A percentile compares a stretch with the other conserved stretches of the same genome.
Conservation (phyloP, 2,888 invertebrate genomes). For the Platycnemis pennipes region DNA sequence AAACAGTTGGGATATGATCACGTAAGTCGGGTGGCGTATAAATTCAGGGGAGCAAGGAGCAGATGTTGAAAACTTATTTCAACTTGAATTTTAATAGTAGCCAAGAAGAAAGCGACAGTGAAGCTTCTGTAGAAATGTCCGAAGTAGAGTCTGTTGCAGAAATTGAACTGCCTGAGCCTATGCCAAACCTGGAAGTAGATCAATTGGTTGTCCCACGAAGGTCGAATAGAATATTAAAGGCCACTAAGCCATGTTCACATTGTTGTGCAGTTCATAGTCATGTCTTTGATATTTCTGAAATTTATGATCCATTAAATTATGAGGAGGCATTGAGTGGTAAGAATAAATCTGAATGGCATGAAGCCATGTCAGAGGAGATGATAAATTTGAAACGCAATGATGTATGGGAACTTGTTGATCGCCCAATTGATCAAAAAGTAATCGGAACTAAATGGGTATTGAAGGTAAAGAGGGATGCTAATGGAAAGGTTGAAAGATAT, state of each 20-base stretch:
- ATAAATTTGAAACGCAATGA: slow-evolving; percentile 70
- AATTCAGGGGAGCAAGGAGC: not conserved
- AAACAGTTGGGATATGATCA: not conserved
- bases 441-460: not conserved
- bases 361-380: not conserved
- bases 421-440: slow-evolving; percentile 68
- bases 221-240: not conserved
- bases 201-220: no score
- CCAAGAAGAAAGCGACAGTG: not conserved
- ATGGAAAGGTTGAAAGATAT: not conserved
- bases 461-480: not conserved
- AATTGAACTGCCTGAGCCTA: no score
- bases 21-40: not conserved
- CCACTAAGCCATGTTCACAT: not conserved
- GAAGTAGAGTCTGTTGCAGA: no score
- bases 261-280: not conserved
- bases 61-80: not conserved
- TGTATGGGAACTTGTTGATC: slow-evolving; percentile 73
- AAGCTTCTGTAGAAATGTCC: not conserved
- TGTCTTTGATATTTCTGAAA: not conserved
- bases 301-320: not conserved
- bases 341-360: not conserved
- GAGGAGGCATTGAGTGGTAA: not conserved
- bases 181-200: no score
- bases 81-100: not conserved